phyloP scores from a whole-genome alignment of 2,888 invertebrate species.

The Polietes domitor region DNA sequence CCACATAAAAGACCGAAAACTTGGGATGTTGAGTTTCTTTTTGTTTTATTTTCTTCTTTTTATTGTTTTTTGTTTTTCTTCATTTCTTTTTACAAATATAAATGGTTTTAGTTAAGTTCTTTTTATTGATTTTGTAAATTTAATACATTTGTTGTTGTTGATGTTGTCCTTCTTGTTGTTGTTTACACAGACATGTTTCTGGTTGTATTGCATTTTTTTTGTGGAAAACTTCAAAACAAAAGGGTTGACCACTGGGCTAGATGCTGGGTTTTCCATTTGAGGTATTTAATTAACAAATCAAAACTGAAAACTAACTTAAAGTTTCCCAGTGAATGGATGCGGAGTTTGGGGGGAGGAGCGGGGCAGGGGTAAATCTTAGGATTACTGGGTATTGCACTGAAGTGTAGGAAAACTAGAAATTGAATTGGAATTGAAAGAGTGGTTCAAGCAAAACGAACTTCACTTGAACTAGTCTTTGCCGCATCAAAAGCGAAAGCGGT shows the following conservation, averaged over 20 bases:
- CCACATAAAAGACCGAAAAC: conserved; percentile 30
- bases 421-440: conserved; percentile 20
- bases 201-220: neutral
- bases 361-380: too few relatives aligned
- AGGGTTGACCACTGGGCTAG: neutral
- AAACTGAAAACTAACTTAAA: conserved; percentile 43
- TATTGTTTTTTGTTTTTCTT: conserved; percentile 42
- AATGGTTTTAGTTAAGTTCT: conserved; percentile 56
- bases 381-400: too few relatives aligned
- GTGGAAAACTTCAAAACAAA: neutral
- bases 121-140: conserved; percentile 61
- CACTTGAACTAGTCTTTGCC: conserved; percentile 58
- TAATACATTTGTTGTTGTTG: conserved; percentile 42
- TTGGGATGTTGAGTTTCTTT: conserved; percentile 46
- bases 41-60: conserved; percentile 11
- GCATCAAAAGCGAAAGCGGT: conserved; percentile 58
- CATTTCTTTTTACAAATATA: conserved; percentile 59
- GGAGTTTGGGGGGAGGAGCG: too few relatives aligned
- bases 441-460: conserved; percentile 52
- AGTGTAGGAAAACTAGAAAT: conserved; percentile 32
- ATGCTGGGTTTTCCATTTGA: neutral
- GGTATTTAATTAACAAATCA: conserved; percentile 32
- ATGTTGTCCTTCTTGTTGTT: neutral
- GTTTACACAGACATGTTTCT: conserved; percentile 41
- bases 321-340: conserved; percentile 44